phyloP scores from a whole-genome alignment of 2,888 invertebrate species.

The Esperia sulphurella region DNA sequence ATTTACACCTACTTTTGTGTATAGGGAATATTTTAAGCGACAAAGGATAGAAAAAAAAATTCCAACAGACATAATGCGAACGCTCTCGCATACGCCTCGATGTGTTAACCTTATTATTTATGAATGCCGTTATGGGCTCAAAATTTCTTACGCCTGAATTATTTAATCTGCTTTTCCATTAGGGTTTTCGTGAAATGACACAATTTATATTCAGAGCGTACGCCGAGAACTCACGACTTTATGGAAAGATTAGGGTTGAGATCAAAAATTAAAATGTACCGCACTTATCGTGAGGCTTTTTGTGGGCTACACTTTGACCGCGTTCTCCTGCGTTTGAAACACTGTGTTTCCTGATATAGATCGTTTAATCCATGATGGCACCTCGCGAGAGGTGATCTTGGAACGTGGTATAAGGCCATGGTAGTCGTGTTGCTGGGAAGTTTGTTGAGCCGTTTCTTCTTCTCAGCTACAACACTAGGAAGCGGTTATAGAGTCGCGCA shows the following conservation, averaged over 20 bases:
- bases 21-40: conserved; percentile 48
- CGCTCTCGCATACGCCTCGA: conserved; percentile 33
- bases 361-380: too few species aligned
- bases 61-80: conserved; percentile 2
- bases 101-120: conserved; percentile 71
- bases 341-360: neutral
- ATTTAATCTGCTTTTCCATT: conserved; percentile 77
- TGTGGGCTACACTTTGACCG: neutral
- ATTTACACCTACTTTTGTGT: conserved; percentile 54
- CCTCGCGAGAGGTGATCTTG: too few species aligned
- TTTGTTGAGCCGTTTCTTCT: too few species aligned
- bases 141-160: conserved; percentile 74
- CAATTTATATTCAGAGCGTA: conserved; percentile 70
- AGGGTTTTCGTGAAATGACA: conserved; percentile 70
- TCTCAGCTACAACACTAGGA: too few species aligned
- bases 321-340: neutral
- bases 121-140: conserved; percentile 69
- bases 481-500: too few species aligned
- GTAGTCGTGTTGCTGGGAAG: too few species aligned
- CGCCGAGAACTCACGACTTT: conserved; percentile 54
- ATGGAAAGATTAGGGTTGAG: conserved; percentile 59
- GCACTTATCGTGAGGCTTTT: conserved; percentile 5
- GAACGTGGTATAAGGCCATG: too few species aligned
- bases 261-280: conserved; percentile 59
- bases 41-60: conserved; percentile 19